Conservation (phyloP, 2,113 vertebrate genomes). For the Corydoras maculifer region DNA sequence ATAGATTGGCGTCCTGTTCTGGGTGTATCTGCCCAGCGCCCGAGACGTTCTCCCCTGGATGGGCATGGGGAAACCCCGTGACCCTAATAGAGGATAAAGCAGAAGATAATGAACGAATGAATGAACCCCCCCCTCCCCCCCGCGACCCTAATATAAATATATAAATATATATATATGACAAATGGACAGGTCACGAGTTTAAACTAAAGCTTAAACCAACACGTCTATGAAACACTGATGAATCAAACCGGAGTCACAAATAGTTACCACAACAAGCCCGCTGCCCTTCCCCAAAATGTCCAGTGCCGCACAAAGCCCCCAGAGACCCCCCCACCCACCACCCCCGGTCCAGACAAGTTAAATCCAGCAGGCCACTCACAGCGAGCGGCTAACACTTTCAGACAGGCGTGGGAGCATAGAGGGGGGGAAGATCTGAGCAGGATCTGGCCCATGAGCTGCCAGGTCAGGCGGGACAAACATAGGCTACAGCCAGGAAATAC, state of each 20-base stretch:
- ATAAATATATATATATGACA: not conserved
- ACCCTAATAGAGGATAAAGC: no score
- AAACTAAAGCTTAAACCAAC: slow-evolving; percentile 41
- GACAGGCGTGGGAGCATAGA: slow-evolving; percentile 89
- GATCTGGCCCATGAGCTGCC: slow-evolving; percentile 86
- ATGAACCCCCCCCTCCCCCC: no score
- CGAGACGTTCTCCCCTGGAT: no score
- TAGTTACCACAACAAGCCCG: not conserved
- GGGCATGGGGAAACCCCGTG: no score
- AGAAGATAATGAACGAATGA: no score
- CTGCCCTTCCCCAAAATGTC: slow-evolving; percentile 14
- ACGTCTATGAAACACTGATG: slow-evolving; percentile 40
- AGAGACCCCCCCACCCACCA: slow-evolving; percentile 29
- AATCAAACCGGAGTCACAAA: slow-evolving; percentile 51
- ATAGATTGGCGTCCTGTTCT: no score
- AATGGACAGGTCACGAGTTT: slow-evolving; percentile 1
- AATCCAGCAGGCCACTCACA: slow-evolving; percentile 75
- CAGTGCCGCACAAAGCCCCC: slow-evolving; percentile 51
- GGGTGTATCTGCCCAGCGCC: no score
- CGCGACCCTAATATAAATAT: no score
- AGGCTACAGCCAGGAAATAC: slow-evolving; percentile 83
- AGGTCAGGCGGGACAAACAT: slow-evolving; percentile 96
- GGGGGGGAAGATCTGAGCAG: slow-evolving; percentile 69
- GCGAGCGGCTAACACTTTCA: slow-evolving; percentile 88
- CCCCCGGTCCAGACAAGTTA: slow-evolving; percentile 66